phyloP scores from a whole-genome alignment of 2,113 vertebrate species.

The Orientallactaga bullata region DNA sequence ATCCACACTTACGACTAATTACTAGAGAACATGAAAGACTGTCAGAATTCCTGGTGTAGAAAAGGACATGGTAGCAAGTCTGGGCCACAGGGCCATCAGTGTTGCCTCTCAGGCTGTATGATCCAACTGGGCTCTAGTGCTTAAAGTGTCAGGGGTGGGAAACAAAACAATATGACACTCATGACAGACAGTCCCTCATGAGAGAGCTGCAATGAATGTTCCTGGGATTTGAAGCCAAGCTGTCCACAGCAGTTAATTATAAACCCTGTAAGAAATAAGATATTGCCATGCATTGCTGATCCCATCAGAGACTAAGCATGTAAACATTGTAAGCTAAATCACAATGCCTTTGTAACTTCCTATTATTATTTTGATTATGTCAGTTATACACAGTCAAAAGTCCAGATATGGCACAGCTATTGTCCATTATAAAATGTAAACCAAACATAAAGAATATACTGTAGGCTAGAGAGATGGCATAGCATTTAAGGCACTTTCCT shows the following conservation, averaged over 20 bases:
- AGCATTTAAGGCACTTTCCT: too few species aligned
- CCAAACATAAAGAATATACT: neutral
- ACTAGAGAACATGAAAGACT: neutral
- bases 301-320: neutral
- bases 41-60: neutral
- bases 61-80: neutral
- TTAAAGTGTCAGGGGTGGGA: neutral
- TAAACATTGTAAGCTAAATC: neutral
- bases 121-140: accelerated
- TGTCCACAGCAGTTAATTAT: neutral
- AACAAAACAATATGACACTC: neutral
- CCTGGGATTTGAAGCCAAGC: neutral
- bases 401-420: accelerated
- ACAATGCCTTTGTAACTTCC: neutral
- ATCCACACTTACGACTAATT: neutral
- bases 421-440: neutral
- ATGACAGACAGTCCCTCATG: neutral
- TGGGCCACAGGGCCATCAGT: neutral
- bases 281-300: too few species aligned
- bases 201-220: neutral
- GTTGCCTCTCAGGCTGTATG: neutral
- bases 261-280: neutral
- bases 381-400: neutral
- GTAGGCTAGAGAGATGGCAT: neutral
- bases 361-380: neutral